Conservation (phyloP, 1,140 invertebrate species). For the Drosophila yakuba region DNA sequence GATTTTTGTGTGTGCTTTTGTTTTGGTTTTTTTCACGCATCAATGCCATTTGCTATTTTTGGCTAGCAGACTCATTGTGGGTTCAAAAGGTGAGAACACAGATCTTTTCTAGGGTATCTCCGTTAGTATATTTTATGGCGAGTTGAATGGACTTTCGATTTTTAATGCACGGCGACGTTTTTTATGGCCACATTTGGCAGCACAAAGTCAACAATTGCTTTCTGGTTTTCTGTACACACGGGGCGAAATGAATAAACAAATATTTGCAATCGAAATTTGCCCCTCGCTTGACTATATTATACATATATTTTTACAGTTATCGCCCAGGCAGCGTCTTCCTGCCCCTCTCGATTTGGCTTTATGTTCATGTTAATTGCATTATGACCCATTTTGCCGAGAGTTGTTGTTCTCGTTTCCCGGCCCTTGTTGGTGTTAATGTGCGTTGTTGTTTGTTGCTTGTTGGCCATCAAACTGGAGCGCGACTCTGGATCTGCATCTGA, state of each 20-base stretch:
- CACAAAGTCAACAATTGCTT: conserved; percentile 68
- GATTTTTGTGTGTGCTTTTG: conserved; percentile 36
- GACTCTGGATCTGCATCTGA: conserved; percentile 13
- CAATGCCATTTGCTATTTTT: conserved; percentile 71
- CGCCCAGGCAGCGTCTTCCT: conserved; percentile 32
- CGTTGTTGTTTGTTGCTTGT: conserved; percentile 3
- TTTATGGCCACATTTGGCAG: conserved; percentile 59
- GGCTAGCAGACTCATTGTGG: conserved; percentile 48
- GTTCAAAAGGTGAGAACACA: conserved; percentile 54
- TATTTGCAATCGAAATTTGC: conserved; percentile 69
- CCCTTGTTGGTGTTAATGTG: conserved; percentile 30
- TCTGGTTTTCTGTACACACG: conserved; percentile 27
- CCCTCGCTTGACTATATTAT: conserved; percentile 54
- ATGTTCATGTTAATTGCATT: conserved; percentile 73
- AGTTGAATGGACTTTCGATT: conserved; percentile 79
- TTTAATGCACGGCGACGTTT: conserved; percentile 50
- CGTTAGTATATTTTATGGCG: conserved; percentile 18
- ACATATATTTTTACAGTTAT: conserved; percentile 72
- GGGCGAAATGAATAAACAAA: conserved; percentile 56
- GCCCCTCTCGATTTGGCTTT: conserved; percentile 64
- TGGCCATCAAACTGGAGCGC: conserved; percentile 63
- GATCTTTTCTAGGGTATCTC: conserved; percentile 27
- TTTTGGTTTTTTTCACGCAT: conserved; percentile 63
- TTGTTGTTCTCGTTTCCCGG: conserved; percentile 28
- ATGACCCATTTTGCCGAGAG: conserved; percentile 70